Base-by-base conservation (phyloP, 1,140 invertebrate species). In the Drosophila ambigua region DNA sequence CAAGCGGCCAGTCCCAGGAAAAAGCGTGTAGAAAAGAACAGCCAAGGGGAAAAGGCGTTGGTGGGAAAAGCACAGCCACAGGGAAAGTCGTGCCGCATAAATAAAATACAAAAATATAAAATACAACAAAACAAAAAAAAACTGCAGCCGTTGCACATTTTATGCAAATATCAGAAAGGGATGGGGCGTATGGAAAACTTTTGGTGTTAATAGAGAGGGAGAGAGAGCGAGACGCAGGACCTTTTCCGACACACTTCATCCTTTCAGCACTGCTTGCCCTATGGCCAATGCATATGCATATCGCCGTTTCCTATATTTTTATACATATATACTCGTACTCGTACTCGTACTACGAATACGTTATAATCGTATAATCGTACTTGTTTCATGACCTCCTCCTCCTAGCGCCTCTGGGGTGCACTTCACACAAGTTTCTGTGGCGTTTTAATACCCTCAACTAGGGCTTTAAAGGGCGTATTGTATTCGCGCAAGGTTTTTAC, bases 101-200 rank as follows among this genome's bases (percentile, higher is more conserved):
- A 78, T 78, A 64, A 65, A 52, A 51, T 69, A 72, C 49, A 49
- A 52, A 43, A 61, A 35, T 15, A 26, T 20, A 55, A 75, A 77
- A 51, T 45, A 45, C 28, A 57, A 45, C 15, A 58, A 68, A n/a
- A n/a, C n/a, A 78, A 68, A 77, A 62, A 54, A 53, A 59, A 9
- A 50, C 31, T 60, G 59, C 68, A 77, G 52, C 45, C 68, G 63
- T 60, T 69, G 82, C 82, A 78, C 73, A 85, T 75, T 81, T 85
- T 77, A 85, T 85, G 82, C 78, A 85, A 82, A 85, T 82, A 55
- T 44, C 43, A 52, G 45, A 28, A 46, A 60, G 44, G 26, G 35
- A 11, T 24, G 28, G 28, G 28, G 7, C 28, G 28, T 46, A 48
- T 61, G n/a, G 52, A 45, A 69, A 77, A 65, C 63, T 59, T 49